Evolutionary conservation across 2,888 invertebrate genomes (phyloP).

Genomic region (Amiota minor): DNA sequence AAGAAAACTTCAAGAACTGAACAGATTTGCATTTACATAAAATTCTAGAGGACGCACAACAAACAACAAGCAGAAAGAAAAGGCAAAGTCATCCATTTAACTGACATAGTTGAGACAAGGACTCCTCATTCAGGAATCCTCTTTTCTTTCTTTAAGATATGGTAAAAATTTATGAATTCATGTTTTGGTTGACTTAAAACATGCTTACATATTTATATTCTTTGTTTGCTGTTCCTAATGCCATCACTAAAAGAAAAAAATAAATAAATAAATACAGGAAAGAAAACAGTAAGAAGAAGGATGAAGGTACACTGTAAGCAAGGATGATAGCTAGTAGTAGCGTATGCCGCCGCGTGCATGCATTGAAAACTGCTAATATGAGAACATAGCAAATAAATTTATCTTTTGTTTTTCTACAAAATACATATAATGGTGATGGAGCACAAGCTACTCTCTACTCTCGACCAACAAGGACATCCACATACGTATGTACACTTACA

Average conservation of each 20-base stretch:
- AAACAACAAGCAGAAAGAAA: constrained; percentile 29
- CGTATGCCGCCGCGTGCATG: not conserved
- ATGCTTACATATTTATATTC: constrained; percentile 10
- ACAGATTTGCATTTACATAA: constrained; percentile 57
- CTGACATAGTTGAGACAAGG: constrained; percentile 57
- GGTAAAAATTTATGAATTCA: constrained; percentile 14
- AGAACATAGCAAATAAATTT: constrained; percentile 26
- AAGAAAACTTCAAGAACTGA: constrained; percentile 44
- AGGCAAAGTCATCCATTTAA: constrained; percentile 55
- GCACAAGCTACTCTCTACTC: not conserved
- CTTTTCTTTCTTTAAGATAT: not conserved
- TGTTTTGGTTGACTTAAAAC: constrained; percentile 5
- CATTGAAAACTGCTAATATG: constrained; percentile 16
- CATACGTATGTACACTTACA: not conserved
- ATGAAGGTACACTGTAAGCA: no score
- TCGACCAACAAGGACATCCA: constrained; percentile 6
- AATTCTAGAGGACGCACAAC: no score
- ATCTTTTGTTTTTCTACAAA: constrained; percentile 26
- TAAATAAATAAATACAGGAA: not conserved
- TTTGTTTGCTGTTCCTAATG: not conserved
- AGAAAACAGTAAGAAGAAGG: no score
- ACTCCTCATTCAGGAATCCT: constrained; percentile 26
- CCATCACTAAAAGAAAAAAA: not conserved
- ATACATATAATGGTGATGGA: constrained; percentile 10
- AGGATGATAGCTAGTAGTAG: not conserved